These are phyloP conservation scores for Callinectes sapidus DNA, from an alignment of 2,888 invertebrate species.

Conservation along the genomic window DNA sequence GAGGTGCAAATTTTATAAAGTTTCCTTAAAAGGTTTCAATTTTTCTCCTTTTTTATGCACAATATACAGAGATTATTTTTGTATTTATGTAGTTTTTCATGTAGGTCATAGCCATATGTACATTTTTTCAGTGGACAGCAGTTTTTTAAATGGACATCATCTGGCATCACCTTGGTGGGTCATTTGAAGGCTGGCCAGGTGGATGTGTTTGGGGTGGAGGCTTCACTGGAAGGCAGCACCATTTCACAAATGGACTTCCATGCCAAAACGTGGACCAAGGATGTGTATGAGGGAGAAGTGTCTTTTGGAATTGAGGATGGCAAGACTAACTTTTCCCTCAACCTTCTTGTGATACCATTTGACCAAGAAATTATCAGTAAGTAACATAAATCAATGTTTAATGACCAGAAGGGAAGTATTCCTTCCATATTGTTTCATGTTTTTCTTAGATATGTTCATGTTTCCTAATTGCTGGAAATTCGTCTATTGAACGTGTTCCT, in stretches of 20 bases:
- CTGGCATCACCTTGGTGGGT: slow-evolving; percentile 39
- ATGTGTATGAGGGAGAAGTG: slow-evolving; percentile 51
- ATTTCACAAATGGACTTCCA: slow-evolving; percentile 19
- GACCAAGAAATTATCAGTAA: slow-evolving; percentile 65
- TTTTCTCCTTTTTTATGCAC: not conserved
- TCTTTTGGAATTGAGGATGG: slow-evolving; percentile 11
- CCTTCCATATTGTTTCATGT: not conserved
- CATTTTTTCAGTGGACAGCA: slow-evolving; percentile 42
- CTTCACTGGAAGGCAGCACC: slow-evolving; percentile 26
- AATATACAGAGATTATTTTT: not conserved
- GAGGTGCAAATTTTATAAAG: not conserved
- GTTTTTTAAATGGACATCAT: slow-evolving; percentile 39
- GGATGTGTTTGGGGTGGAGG: slow-evolving; percentile 53
- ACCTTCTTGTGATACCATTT: slow-evolving; percentile 51
- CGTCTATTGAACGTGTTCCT: no score
- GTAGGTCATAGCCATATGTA: not conserved
- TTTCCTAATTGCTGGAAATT: no score
- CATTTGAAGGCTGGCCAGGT: slow-evolving; percentile 22
- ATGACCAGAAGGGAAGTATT: not conserved
- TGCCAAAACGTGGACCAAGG: slow-evolving; percentile 46
- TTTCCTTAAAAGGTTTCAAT: not conserved
- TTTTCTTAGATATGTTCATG: not conserved
- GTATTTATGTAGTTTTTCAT: not conserved
- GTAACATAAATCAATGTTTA: not conserved
- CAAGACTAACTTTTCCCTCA: slow-evolving; percentile 47